Evolutionary conservation across 2,888 invertebrate species (phyloP).

Genomic region (Drosophila stalkeri): DNA sequence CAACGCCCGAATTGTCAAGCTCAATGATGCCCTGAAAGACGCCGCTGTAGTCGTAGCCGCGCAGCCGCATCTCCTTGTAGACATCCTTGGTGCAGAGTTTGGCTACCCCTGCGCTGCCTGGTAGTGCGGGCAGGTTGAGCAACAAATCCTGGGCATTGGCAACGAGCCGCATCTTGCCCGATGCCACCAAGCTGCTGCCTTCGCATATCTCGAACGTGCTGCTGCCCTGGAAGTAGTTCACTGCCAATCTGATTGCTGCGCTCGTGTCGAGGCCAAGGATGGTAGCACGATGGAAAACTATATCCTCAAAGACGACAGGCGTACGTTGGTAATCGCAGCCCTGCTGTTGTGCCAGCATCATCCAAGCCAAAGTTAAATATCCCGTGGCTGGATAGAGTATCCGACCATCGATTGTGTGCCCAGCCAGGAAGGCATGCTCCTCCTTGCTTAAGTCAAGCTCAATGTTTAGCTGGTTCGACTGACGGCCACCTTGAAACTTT

Average conservation of each 20-base stretch:
- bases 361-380: conserved; percentile 95
- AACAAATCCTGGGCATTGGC: conserved; percentile 88
- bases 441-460: conserved; percentile 91
- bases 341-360: conserved; percentile 92
- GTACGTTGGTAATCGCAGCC: conserved; percentile 91
- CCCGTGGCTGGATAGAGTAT: conserved; percentile 98
- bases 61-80: conserved; percentile 93
- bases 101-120: conserved; percentile 85
- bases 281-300: conserved; percentile 96
- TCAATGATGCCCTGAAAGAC: conserved; percentile 92
- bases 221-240: conserved; percentile 93
- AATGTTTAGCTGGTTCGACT: conserved; percentile 90
- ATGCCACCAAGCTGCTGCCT: conserved; percentile 92
- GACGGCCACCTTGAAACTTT: conserved; percentile 88
- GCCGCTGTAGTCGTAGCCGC: conserved; percentile 95
- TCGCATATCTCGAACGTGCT: conserved; percentile 96
- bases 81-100: conserved; percentile 89
- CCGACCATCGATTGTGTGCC: conserved; percentile 97
- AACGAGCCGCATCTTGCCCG: conserved; percentile 90
- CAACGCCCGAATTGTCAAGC: conserved; percentile 89
- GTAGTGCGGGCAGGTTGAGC: conserved; percentile 86
- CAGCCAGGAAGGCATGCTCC: conserved; percentile 90
- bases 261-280: conserved; percentile 95
- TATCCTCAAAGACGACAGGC: conserved; percentile 94
- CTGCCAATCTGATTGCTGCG: conserved; percentile 90